Base-by-base conservation (phyloP, 2,888 invertebrate genomes). In the Macrosiphum euphorbiae region DNA sequence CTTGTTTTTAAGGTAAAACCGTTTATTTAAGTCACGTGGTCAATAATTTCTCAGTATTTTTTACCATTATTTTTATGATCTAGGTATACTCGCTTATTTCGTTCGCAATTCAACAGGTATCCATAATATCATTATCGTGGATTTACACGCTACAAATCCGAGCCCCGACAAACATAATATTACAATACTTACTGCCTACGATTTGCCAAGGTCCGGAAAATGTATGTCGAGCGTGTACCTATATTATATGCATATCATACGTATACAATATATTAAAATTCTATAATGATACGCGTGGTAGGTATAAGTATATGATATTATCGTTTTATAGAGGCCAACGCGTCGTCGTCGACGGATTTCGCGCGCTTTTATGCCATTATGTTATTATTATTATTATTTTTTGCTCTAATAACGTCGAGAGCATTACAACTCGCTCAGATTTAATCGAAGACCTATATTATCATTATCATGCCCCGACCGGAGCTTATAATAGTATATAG, bases 381-480 rank as follows among this genome's bases (percentile, higher is more conserved):
- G 3, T 47, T 90, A n/a, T 50, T 50, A 24, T 67, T 67, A 58
- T 28, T 67, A 8, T 85, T 86, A 3, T 86, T 44, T 84, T 91
- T 78, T 41, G 84, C 91, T 91, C 84, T 91, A 84, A 52, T 91
- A 84, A 91, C 52, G 84, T 52, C 84, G 10, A 84, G n/a, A 13
- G 8, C 55, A 88, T 44, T 55, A 55, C 55, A 55, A 58, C 58
- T 26, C 16, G 5, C 16, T 16, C 28, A 86, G 47, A 47, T 47
- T 26, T 52, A 84, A 84, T 84, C 84, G 52, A 50, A 52, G 50
- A 35, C 35, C 35, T 78, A 35, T 78, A 8, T 44, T 78, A 8
- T 44, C 35, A 78, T 44, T 44, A 61, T 2, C 44, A 44, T 8
- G 10, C 47, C 26, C 58, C 26, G 28, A 26, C 55, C 35, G 52